Evolutionary conservation across 2,797 vertebrate species (phyloP), one percentile per base, ranked within the genome.

Genomic region (Chelidonichthys spinosus): DNA sequence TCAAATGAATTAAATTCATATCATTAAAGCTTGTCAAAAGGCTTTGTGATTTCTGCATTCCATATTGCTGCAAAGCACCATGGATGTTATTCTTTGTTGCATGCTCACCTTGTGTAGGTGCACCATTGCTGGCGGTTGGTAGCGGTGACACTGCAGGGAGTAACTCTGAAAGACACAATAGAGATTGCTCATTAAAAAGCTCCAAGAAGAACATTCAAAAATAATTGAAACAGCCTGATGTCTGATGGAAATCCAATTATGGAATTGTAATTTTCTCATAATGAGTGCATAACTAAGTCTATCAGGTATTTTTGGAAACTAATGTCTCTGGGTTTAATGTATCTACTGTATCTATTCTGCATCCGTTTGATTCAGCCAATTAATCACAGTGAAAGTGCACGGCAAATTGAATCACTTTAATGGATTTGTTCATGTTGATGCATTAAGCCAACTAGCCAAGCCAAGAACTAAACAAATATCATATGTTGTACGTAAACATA

Each of bases 81-180:
- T 49, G 49, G 18, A 9, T 56, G 2, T 25, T 8, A 25, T n/a
- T 66, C 69, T 11, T 68, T 63, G 32, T 52, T 54, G 36, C 11
- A 6, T 11, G 2, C 78, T 79, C 10, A 91, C 91, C 76, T 78
- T 69, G n/a, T 54, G 78, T 11, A 50, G 69, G 7, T 11, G 15
- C 35, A 47, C 2, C 0, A 4, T 67, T 61, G n/a, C 40, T 78
- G 17, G 36, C 5, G 18, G 79, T 75, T 36, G 84, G 18, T 7
- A 69, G 42, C 15, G 63, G n/a, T 17, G 86, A 72, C 15, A 9
- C 65, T 7, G 3, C 3, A 66, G 74, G 53, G 2, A 71, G 17
- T 0, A 14, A 42, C 14, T 76, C 91, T 93, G 69, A 61, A 71
- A 7, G 50, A 66, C 66, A 53, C 15, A 33, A 42, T 36, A 70